Conservation (phyloP, 2,113 vertebrate genomes). For the Aspidoscelis tigris region DNA sequence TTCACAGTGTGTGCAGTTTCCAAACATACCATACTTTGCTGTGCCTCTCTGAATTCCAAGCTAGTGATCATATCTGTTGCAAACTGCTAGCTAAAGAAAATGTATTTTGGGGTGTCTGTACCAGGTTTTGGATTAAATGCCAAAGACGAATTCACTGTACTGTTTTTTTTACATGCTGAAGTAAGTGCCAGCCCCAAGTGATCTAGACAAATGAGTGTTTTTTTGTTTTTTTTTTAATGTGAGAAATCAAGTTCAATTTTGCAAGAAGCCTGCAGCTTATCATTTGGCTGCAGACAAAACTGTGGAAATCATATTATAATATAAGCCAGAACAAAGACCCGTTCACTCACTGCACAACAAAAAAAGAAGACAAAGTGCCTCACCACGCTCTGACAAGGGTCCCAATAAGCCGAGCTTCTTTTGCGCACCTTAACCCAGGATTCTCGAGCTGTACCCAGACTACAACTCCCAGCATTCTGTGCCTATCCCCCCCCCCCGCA, state of each 20-base stretch:
- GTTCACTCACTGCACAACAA: neutral
- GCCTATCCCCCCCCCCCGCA: no score
- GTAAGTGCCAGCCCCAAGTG: slow-evolving; percentile 9
- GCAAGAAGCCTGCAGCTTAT: slow-evolving; percentile 23
- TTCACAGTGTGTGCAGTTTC: slow-evolving; percentile 5
- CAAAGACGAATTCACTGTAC: neutral
- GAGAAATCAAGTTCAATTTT: slow-evolving; percentile 28
- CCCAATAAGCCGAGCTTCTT: neutral
- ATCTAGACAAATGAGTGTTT: slow-evolving; percentile 15
- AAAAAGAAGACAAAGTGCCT: no score
- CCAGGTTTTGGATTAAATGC: slow-evolving; percentile 13
- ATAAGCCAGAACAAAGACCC: neutral
- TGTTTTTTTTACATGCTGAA: neutral
- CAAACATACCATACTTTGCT: neutral
- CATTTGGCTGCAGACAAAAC: slow-evolving; percentile 28
- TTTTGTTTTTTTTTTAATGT: slow-evolving; percentile 4
- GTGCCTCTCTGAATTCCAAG: slow-evolving; percentile 14
- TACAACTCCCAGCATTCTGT: no score
- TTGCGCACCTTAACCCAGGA: no score
- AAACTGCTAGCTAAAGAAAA: slow-evolving; percentile 31
- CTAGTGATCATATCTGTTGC: slow-evolving; percentile 10
- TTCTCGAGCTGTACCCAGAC: no score
- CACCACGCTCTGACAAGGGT: no score
- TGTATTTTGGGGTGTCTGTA: neutral
- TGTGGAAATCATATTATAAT: slow-evolving; percentile 18